Evolutionary conservation across 2,888 invertebrate genomes (phyloP).

Genomic region (Prenolepis imparis): DNA sequence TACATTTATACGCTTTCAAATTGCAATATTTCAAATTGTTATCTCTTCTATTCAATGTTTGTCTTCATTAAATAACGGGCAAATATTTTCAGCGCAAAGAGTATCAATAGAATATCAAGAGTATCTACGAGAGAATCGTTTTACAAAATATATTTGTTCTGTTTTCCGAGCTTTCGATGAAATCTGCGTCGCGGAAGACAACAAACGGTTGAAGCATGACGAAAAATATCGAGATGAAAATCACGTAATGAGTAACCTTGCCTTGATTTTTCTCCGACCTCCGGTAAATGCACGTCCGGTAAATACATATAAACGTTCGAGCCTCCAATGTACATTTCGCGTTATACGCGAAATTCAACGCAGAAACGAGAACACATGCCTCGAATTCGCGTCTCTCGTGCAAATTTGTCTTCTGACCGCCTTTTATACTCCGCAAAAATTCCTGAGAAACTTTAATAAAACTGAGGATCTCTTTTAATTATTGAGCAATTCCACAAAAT

Average conservation of each 20-base stretch:
- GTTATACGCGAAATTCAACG: conserved; percentile 5
- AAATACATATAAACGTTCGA: background rate
- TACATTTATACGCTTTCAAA: background rate
- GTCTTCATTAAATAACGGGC: conserved; percentile 4
- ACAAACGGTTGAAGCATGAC: conserved; percentile 66
- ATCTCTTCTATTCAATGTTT: conserved; percentile 20
- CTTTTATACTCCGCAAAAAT: conserved; percentile 19
- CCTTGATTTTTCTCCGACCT: conserved; percentile 32
- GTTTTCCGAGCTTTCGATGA: conserved; percentile 54
- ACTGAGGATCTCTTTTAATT: background rate
- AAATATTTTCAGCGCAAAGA: conserved; percentile 16
- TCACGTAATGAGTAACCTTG: conserved; percentile 55
- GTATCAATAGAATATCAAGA: conserved; percentile 20
- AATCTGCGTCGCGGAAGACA: conserved; percentile 51
- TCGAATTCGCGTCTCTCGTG: conserved; percentile 10
- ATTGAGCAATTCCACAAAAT: background rate
- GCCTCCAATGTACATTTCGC: background rate
- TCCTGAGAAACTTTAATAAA: background rate
- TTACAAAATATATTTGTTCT: background rate
- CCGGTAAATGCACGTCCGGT: conserved; percentile 6
- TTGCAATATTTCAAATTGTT: background rate
- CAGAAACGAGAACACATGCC: conserved; percentile 12
- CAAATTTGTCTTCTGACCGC: conserved; percentile 25
- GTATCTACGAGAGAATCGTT: conserved; percentile 8
- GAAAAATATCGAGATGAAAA: conserved; percentile 62